These are phyloP conservation scores for Radopholus similis DNA, from an alignment of 1,140 invertebrate species.

Conservation along the genomic window DNA sequence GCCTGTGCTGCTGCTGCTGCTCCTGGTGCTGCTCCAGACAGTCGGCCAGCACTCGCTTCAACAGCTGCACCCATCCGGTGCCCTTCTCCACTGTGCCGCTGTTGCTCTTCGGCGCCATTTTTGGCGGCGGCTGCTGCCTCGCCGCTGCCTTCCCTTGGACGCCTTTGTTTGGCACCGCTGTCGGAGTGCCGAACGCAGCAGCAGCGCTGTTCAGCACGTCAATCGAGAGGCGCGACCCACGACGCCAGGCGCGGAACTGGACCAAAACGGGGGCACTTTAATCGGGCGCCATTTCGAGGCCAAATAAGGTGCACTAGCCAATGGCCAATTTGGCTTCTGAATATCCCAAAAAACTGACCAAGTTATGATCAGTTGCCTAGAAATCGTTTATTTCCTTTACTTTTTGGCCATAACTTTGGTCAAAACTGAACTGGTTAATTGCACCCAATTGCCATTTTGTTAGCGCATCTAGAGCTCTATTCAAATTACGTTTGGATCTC, in stretches of 20 bases:
- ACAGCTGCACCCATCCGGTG: neutral
- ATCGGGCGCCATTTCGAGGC: too few species aligned
- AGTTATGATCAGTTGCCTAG: too few species aligned
- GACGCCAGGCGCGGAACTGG: conserved; percentile 16
- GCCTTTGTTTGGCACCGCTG: neutral
- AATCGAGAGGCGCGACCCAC: conserved; percentile 7
- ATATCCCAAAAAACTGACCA: too few species aligned
- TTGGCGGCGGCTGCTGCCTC: neutral
- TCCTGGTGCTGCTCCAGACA: neutral
- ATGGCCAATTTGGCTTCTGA: too few species aligned
- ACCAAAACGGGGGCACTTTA: neutral
- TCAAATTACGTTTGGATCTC: too few species aligned
- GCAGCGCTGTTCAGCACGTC: conserved; percentile 6
- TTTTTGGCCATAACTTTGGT: too few species aligned
- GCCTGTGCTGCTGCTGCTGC: neutral
- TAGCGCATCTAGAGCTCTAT: too few species aligned
- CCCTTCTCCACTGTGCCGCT: neutral
- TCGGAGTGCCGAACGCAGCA: neutral
- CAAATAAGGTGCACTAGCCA: too few species aligned
- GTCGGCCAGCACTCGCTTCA: neutral
- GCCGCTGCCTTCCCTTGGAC: neutral
- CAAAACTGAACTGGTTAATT: too few species aligned
- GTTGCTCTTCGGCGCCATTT: neutral
- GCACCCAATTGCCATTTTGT: too few species aligned
- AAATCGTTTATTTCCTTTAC: too few species aligned